These are phyloP conservation scores for Atta texana DNA, from an alignment of 1,140 invertebrate genomes.

Conservation along the genomic window DNA sequence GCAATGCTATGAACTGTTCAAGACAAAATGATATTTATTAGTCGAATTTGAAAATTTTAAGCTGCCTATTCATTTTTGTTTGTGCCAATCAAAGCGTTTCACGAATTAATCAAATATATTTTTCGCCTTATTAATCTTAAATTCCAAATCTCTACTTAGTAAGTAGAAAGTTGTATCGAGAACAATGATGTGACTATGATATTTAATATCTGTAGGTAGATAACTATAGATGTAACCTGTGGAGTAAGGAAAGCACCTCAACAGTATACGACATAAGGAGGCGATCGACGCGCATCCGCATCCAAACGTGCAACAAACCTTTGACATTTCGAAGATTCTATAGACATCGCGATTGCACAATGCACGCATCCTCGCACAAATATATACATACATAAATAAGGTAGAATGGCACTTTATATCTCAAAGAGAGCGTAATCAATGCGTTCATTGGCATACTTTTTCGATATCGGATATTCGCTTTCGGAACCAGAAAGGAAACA, in stretches of 20 bases:
- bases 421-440: slow-evolving; percentile 61
- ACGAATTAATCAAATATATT: not conserved
- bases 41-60: not conserved
- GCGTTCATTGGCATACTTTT: slow-evolving; percentile 55
- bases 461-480: slow-evolving; percentile 54
- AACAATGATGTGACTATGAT: not conserved
- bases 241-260: slow-evolving; percentile 8
- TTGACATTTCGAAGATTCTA: slow-evolving; percentile 70
- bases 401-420: slow-evolving; percentile 4
- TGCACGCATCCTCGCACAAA: slow-evolving; percentile 45
- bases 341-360: slow-evolving; percentile 64
- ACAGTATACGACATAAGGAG: slow-evolving; percentile 13
- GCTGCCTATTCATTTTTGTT: not conserved
- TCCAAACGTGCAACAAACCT: slow-evolving; percentile 40
- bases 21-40: slow-evolving; percentile 40
- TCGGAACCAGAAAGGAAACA: slow-evolving; percentile 44
- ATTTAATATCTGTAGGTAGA: not conserved
- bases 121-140: not conserved
- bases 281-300: slow-evolving; percentile 7
- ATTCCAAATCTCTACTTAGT: not conserved
- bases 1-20: not conserved
- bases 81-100: not conserved
- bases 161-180: not conserved
- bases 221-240: not conserved
- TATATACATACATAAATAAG: not conserved